Percentiles rank a stretch among this genome's conserved stretches.
Evolutionary conservation across 2,113 vertebrate species (phyloP).

Genomic region (Grammatotria lemairii): DNA sequence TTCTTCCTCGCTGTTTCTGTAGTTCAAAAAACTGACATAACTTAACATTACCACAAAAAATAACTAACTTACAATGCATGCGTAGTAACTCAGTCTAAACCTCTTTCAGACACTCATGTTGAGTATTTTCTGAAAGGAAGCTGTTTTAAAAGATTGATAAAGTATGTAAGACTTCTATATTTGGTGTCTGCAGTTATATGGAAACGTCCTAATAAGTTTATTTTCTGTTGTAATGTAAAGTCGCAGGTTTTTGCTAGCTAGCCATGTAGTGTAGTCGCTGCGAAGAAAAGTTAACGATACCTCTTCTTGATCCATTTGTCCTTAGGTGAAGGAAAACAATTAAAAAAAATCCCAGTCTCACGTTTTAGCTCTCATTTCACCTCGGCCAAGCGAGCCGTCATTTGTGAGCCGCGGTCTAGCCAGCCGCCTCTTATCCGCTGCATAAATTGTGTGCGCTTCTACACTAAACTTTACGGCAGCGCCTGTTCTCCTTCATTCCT

Average conservation of each 20-base stretch:
- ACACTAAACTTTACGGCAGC: background rate
- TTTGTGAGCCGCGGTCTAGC: background rate
- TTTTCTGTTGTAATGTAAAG: background rate
- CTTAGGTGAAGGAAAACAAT: background rate
- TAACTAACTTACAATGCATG: background rate
- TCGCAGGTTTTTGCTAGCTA: background rate
- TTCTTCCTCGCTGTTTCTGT: background rate
- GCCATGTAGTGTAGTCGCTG: background rate
- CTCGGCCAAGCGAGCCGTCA: background rate
- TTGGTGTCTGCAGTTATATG: background rate
- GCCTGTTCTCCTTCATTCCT: background rate
- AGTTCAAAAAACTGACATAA: background rate
- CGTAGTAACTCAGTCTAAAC: background rate
- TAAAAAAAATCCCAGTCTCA: accelerated
- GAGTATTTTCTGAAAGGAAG: background rate
- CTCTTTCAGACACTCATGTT: background rate
- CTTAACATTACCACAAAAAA: background rate
- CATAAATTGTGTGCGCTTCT: background rate
- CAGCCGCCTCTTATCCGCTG: background rate
- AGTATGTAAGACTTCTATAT: background rate
- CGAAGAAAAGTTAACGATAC: background rate
- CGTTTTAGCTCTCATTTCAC: background rate
- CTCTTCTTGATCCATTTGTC: slow-evolving; percentile 23
- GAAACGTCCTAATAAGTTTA: background rate
- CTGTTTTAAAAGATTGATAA: background rate